Evolutionary conservation across 1,140 invertebrate genomes (phyloP).

Genomic region (Drosophila setifemur): DNA sequence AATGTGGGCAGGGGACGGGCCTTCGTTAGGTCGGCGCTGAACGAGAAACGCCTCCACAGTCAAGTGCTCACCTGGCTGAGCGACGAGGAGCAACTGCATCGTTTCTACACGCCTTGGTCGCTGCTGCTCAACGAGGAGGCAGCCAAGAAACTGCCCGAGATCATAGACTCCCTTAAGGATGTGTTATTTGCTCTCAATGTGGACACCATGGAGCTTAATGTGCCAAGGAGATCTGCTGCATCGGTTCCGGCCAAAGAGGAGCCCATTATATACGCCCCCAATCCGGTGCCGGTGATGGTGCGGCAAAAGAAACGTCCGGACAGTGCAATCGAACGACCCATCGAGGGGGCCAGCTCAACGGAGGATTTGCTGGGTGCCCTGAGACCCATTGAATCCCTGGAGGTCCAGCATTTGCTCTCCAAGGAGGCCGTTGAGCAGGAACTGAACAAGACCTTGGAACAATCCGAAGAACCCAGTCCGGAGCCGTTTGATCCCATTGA

Average conservation of each 20-base stretch:
- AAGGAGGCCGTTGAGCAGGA: constrained; percentile 36
- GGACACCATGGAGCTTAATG: constrained; percentile 90
- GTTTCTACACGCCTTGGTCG: constrained; percentile 91
- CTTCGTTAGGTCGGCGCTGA: constrained; percentile 92
- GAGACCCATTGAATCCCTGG: constrained; percentile 35
- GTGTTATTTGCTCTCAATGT: constrained; percentile 93
- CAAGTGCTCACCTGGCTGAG: constrained; percentile 89
- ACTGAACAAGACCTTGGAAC: not conserved
- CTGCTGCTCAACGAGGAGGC: constrained; percentile 90
- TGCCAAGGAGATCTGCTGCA: constrained; percentile 26
- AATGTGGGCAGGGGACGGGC: constrained; percentile 90
- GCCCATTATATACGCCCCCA: constrained; percentile 83
- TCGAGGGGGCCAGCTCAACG: constrained; percentile 50
- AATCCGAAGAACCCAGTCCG: not conserved
- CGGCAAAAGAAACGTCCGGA: constrained; percentile 21
- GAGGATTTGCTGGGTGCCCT: constrained; percentile 62
- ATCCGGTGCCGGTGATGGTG: constrained; percentile 62
- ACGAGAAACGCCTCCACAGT: constrained; percentile 92
- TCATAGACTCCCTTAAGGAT: constrained; percentile 90
- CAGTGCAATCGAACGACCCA: constrained; percentile 57
- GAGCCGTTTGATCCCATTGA: constrained; percentile 63
- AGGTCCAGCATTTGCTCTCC: constrained; percentile 46
- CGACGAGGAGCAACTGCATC: constrained; percentile 84
- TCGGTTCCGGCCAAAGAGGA: constrained; percentile 63
- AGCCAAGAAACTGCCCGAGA: constrained; percentile 88